A percentile compares a stretch with the other conserved stretches of the same genome.
Conservation (phyloP, 2,888 invertebrate species). For the Leptinotarsa peninsularis region DNA sequence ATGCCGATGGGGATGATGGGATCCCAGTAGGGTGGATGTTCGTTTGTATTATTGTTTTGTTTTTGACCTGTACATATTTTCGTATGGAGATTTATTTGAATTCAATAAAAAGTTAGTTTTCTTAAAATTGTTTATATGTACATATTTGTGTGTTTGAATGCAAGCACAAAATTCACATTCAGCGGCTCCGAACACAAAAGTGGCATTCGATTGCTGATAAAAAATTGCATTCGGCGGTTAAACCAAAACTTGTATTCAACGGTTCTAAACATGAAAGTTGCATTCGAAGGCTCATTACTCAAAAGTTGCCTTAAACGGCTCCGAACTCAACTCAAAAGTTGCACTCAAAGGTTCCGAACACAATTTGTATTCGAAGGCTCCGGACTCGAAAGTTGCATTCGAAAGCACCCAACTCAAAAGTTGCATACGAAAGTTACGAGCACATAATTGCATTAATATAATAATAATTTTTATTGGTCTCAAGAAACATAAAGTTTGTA, state of each 20-base stretch:
- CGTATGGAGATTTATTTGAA: constrained; percentile 31
- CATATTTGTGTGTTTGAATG: too few relatives aligned
- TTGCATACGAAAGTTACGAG: too few relatives aligned
- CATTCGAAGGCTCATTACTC: background rate
- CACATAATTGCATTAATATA: too few relatives aligned
- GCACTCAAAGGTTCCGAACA: background rate
- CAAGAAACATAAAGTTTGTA: too few relatives aligned
- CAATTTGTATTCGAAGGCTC: background rate
- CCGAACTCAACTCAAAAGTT: too few relatives aligned
- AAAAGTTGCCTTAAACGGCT: too few relatives aligned
- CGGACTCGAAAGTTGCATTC: too few relatives aligned
- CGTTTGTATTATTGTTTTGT: background rate
- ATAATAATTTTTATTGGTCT: too few relatives aligned
- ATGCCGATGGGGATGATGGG: constrained; percentile 66
- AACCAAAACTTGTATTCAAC: background rate
- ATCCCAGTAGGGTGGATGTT: constrained; percentile 40
- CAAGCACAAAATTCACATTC: background rate
- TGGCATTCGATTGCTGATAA: background rate
- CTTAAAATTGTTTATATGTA: too few relatives aligned
- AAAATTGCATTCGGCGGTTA: background rate
- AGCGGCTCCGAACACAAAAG: background rate
- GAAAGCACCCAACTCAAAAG: too few relatives aligned
- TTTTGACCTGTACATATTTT: constrained; percentile 33
- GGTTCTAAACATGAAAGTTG: background rate
- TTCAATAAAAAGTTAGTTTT: background rate